Evolutionary conservation across 2,888 invertebrate genomes (phyloP), one percentile per base, ranked within the genome.

Genomic region (Caenorhabditis sinica): DNA sequence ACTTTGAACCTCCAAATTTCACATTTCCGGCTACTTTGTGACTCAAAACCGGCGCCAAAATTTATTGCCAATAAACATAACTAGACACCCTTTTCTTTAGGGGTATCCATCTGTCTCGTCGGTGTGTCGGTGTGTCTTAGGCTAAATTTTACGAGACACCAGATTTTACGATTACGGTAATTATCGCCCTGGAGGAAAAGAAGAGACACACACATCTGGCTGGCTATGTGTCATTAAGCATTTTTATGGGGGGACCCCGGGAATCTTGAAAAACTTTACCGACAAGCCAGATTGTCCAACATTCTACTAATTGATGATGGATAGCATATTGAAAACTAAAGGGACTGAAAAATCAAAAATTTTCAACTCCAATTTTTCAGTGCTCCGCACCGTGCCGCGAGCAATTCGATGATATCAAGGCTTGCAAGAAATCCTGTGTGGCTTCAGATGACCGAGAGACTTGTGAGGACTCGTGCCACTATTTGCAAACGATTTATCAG

Each of bases 401-500:
- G 66, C 81, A 86, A 30, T 87, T 87, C 76, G 75, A 76, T 69
- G 79, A 83, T 33, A 25, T 87, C 17, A 60, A 66, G 11, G 73
- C 56, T 5, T 90, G 90, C 83, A 85, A 83, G 25, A 65, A 74
- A 28, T 75, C 82, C 5, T 85, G 85, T 23, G 49, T 66, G 13
- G 53, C 68, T 4, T 77, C 82, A 8, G 73, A 73, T 36, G 83
- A 83, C 33, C 60, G 58, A n/a, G 74, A 83, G 23, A 68, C 87
- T 20, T 93, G 93, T 83, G 83, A 90, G n/a, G 77, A 89, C 61
- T 90, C 93, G 0, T 93, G 93, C 84, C 88, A 89, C 49, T 93
- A 93, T 85, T 86, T 93, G 56, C 89, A 91, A 25, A 85, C 89
- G 28, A 91, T 92, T 45, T 89, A 90, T 74, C 86, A 86, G 17